A percentile compares a stretch with the other conserved stretches of the same genome.
phyloP scores from a whole-genome alignment of 2,113 vertebrate species.

The Murina feae region DNA sequence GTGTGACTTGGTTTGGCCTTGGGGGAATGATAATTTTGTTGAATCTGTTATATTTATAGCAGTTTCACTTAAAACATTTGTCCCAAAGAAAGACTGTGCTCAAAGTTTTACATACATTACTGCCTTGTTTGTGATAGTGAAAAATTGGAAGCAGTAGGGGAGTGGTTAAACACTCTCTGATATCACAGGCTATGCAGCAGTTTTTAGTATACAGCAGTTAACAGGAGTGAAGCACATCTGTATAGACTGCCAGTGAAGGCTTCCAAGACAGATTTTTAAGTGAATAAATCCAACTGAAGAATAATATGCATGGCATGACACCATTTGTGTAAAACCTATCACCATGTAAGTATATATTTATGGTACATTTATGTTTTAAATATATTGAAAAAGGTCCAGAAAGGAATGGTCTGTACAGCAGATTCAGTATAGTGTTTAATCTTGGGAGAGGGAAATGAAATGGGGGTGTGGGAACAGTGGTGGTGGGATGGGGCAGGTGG shows the following conservation, averaged over 20 bases:
- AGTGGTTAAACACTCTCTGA: neutral
- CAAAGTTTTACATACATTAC: neutral
- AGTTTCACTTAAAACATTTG: neutral
- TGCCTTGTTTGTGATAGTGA: neutral
- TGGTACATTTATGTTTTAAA: neutral
- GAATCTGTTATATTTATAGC: neutral
- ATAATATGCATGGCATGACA: neutral
- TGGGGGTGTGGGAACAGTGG: neutral
- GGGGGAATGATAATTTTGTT: neutral
- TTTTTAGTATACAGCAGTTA: neutral
- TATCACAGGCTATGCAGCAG: neutral
- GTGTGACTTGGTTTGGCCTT: neutral
- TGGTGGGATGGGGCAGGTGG: neutral
- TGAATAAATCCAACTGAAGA: neutral
- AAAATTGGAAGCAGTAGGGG: neutral
- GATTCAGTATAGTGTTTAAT: neutral
- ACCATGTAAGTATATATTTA: neutral
- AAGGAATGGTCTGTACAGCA: neutral
- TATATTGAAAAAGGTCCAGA: neutral
- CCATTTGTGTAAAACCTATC: neutral
- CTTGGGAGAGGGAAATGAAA: neutral
- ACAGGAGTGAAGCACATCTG: neutral
- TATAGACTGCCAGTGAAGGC: neutral
- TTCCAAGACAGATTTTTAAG: neutral
- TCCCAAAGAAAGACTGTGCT: neutral